These are phyloP conservation scores for Listronotus bonariensis DNA, from an alignment of 1,140 invertebrate genomes.

Conservation along the genomic window DNA sequence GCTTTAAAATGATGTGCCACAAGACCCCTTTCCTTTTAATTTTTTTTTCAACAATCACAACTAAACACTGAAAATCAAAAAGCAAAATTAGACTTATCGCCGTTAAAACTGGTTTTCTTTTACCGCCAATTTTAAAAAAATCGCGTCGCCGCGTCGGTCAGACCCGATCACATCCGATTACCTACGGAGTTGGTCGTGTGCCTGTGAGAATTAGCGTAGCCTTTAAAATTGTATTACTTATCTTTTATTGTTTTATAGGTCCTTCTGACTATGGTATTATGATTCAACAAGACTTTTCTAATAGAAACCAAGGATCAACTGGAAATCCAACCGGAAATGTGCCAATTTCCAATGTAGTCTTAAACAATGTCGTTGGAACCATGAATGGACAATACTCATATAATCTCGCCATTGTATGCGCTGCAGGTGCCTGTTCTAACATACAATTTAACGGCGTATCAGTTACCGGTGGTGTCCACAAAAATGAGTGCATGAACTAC, in stretches of 20 bases:
- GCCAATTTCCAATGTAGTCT: conserved; percentile 6
- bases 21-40: too few relatives aligned
- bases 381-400: conserved; percentile 18
- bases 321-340: conserved; percentile 18
- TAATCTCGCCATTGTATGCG: not conserved
- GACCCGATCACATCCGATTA: too few relatives aligned
- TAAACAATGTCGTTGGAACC: not conserved
- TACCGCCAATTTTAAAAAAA: too few relatives aligned
- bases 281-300: conserved; percentile 21
- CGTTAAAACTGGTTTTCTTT: too few relatives aligned
- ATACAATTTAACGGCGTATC: not conserved
- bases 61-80: too few relatives aligned
- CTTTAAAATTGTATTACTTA: too few relatives aligned
- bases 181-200: too few relatives aligned
- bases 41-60: too few relatives aligned
- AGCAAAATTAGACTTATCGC: too few relatives aligned
- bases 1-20: too few relatives aligned
- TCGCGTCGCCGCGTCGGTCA: too few relatives aligned
- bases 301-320: conserved; percentile 3
- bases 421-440: conserved; percentile 1
- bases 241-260: not conserved
- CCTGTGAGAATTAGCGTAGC: too few relatives aligned
- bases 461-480: conserved; percentile 1
- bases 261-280: conserved; percentile 18
- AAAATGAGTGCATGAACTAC: conserved; percentile 6